Evolutionary conservation across 2,888 invertebrate genomes (phyloP), one percentile per base, ranked within the genome.

Genomic region (Schizaphis graminum): DNA sequence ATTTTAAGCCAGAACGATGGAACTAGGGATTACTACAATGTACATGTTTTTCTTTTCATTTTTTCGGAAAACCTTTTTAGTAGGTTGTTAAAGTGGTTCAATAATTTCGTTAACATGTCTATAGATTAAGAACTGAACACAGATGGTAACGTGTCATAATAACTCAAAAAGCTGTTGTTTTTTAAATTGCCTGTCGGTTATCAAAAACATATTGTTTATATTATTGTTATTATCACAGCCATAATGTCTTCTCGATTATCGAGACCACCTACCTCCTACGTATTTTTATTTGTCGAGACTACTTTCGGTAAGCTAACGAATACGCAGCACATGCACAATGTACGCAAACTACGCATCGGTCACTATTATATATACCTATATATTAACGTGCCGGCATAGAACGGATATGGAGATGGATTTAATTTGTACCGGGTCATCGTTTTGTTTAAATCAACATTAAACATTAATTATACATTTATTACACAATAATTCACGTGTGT

Each of bases 401-500:
- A 47, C 28, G 86, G 28, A 47, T n/a, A n/a, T 47, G 28, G 28
- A 86, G 16, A 47, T 86, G 7, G 47, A 86, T 77, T 8, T 87
- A 53, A 87, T 77, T 77, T 41, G 89, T 41, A 44, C 21, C 53
- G 16, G 56, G 86, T 61, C 57, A 92, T 57, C 86, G 47, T 47
- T 86, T 86, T 87, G 91, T 86, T 91, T 92, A 57, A 84, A 47
- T 92, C 86, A 92, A 92, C 61, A 86, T 61, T 61, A 35, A 77
- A 77, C 77, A 77, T 77, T 35, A 77, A 77, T 77, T 77, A 77
- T 35, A 77, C 67, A 77, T 77, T n/a, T 67, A 67, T 77, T 35
- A 77, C 35, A 77, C 77, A 77, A 67, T 67, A 35, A 7, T 7
- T 67, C 7, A 77, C 8, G 21, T 35, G 21, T 77, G 21, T 35